phyloP scores from a whole-genome alignment of 1,140 invertebrate species.

The Saxidomus purpurata region DNA sequence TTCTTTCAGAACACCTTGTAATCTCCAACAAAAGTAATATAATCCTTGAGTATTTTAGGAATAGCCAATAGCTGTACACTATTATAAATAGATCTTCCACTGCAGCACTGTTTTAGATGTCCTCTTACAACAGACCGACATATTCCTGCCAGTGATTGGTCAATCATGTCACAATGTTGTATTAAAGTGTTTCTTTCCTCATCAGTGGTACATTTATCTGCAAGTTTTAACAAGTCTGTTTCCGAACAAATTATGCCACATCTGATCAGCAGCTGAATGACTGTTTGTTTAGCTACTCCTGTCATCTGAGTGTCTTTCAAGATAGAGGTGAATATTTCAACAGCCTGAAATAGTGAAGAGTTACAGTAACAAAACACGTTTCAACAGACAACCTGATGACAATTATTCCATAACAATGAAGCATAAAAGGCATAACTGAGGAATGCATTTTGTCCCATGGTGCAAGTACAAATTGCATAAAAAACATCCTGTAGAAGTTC shows the following conservation, averaged over 20 bases:
- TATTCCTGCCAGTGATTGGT: background rate
- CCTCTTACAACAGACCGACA: background rate
- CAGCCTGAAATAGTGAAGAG: background rate
- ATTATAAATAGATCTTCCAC: slow-evolving; percentile 3
- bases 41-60: background rate
- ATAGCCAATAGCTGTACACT: slow-evolving; percentile 9
- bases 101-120: background rate
- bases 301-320: background rate
- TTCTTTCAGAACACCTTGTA: background rate
- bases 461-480: too few species aligned
- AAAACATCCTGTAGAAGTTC: too few species aligned
- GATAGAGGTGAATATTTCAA: background rate
- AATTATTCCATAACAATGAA: too few species aligned
- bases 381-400: too few species aligned
- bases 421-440: too few species aligned
- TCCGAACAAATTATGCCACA: background rate
- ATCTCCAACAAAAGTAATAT: background rate
- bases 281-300: background rate
- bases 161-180: background rate
- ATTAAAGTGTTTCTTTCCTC: slow-evolving; percentile 1
- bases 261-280: background rate
- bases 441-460: too few species aligned
- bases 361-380: too few species aligned
- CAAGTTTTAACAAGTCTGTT: background rate
- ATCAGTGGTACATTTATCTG: background rate